A percentile compares a stretch with the other conserved stretches of the same genome.
Conservation (phyloP, 2,888 invertebrate species). For the Leptinotarsa tumamoca region DNA sequence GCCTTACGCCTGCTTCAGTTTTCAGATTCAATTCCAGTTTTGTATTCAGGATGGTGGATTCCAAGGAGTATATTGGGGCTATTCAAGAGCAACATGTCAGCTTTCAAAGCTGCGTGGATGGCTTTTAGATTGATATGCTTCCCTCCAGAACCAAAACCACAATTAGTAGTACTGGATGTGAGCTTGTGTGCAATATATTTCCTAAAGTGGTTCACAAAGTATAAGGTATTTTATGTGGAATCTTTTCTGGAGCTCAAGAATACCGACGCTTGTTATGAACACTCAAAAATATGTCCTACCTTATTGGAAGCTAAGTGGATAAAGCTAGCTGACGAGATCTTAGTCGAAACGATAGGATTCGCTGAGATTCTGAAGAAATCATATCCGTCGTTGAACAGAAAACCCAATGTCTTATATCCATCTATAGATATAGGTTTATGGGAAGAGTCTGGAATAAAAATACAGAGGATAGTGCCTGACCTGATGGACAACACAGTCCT, state of each 20-base stretch:
- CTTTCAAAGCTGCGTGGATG: conserved; percentile 56
- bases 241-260: conserved; percentile 52
- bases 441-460: conserved; percentile 57
- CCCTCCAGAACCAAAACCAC: conserved; percentile 56
- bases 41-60: conserved; percentile 59
- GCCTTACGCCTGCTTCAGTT: conserved; percentile 39
- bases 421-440: conserved; percentile 60
- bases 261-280: conserved; percentile 51
- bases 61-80: conserved; percentile 56
- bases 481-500: conserved; percentile 56
- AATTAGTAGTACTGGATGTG: conserved; percentile 58
- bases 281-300: conserved; percentile 55
- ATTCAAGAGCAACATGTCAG: conserved; percentile 47
- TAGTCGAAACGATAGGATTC: conserved; percentile 59
- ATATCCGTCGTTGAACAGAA: conserved; percentile 53
- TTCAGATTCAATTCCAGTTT: conserved; percentile 52
- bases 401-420: conserved; percentile 56
- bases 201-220: conserved; percentile 55
- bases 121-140: conserved; percentile 55
- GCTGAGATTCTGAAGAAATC: conserved; percentile 59
- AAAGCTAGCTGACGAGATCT: conserved; percentile 59
- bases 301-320: conserved; percentile 57
- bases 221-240: conserved; percentile 57
- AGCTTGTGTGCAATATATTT: conserved; percentile 56
- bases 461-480: conserved; percentile 60